phyloP scores from a whole-genome alignment of 2,888 invertebrate species.

The Anagyrus pseudococci region DNA sequence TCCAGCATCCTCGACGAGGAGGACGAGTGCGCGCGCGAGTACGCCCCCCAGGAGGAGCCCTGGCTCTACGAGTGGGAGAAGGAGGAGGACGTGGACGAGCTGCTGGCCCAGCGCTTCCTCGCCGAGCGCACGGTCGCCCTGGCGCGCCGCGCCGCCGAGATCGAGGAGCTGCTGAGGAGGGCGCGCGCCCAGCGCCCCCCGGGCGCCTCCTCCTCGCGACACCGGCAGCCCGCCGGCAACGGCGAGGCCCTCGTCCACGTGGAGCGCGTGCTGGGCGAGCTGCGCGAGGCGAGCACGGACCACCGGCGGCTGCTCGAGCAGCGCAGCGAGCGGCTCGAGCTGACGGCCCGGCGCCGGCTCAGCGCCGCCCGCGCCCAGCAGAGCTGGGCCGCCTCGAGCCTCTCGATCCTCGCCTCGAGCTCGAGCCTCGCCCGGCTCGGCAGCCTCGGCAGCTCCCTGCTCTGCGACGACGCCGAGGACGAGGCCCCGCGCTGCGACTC shows the following conservation, averaged over 20 bases:
- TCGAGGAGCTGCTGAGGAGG: constrained; percentile 30
- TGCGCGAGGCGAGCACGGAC: constrained; percentile 53
- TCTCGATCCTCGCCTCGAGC: constrained; percentile 1
- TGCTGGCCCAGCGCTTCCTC: neutral
- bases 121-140: constrained; percentile 33
- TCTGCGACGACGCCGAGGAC: neutral
- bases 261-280: constrained; percentile 50
- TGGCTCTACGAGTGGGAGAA: neutral
- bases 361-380: constrained; percentile 13
- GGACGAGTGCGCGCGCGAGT: neutral
- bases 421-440: constrained; percentile 3
- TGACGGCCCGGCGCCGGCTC: constrained; percentile 8
- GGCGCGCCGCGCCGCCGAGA: constrained; percentile 25
- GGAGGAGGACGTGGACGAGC: neutral
- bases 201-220: neutral
- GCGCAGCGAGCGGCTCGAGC: constrained; percentile 43
- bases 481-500: neutral
- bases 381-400: constrained; percentile 5
- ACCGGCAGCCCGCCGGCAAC: constrained; percentile 35
- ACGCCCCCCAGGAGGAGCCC: constrained; percentile 9
- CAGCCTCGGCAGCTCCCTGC: constrained; percentile 8
- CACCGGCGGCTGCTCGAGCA: constrained; percentile 51
- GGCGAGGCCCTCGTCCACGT: constrained; percentile 49
- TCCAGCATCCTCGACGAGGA: constrained; percentile 21
- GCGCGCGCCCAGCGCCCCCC: constrained; percentile 20